These are phyloP conservation scores for Sisor rabdophorus DNA, from an alignment of 2,113 vertebrate genomes.

Conservation along the genomic window DNA sequence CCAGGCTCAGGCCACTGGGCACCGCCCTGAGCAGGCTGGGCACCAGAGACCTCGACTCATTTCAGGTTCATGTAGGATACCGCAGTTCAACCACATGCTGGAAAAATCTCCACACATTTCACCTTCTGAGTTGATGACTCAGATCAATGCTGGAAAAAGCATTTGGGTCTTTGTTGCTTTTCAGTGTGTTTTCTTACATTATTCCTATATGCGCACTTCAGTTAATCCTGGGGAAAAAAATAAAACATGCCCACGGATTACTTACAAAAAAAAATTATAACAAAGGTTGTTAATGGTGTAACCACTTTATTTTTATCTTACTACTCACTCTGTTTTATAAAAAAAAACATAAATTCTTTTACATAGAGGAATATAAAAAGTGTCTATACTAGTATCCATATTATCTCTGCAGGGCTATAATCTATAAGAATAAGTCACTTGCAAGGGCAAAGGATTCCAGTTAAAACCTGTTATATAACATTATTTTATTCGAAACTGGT, in stretches of 20 bases:
- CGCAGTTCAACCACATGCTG: constrained; percentile 52
- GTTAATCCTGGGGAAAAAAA: constrained; percentile 52
- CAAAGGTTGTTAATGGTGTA: not conserved
- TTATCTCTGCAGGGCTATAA: no score
- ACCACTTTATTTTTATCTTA: not conserved
- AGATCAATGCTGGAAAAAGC: not conserved
- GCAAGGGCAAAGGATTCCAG: no score
- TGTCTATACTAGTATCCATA: not conserved
- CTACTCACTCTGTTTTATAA: not conserved
- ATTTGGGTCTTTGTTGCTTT: not conserved
- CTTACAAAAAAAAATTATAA: not conserved
- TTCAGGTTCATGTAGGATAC: constrained; percentile 31
- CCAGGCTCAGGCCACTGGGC: constrained; percentile 64
- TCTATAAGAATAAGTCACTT: no score
- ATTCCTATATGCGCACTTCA: constrained; percentile 38
- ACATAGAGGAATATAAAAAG: not conserved
- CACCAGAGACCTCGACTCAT: constrained; percentile 62
- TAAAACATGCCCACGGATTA: not conserved
- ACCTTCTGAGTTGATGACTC: not conserved
- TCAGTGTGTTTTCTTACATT: constrained; percentile 32
- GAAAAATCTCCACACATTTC: constrained; percentile 22
- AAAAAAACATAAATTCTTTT: not conserved
- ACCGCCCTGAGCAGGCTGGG: constrained; percentile 54
- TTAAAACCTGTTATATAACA: no score
- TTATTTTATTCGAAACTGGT: no score